Conservation (phyloP, 2,888 invertebrate species). For the Harmothoe impar region DNA sequence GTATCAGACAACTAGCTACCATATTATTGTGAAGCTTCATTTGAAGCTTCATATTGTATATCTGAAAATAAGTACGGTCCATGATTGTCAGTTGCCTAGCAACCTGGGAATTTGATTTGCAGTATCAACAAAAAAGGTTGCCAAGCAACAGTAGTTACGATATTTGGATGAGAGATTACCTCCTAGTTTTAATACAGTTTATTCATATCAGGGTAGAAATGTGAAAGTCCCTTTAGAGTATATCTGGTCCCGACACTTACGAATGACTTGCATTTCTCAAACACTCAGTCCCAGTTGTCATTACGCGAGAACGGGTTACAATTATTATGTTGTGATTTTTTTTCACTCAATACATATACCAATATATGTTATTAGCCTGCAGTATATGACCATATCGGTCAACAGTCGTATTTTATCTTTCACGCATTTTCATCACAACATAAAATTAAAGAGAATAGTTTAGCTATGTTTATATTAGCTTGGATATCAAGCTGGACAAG, state of each 20-base stretch:
- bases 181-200: background rate
- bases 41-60: background rate
- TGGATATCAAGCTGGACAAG: too few relatives aligned
- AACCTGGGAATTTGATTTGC: background rate
- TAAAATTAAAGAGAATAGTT: too few relatives aligned
- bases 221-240: background rate
- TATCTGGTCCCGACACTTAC: background rate
- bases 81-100: conserved; percentile 24
- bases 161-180: background rate
- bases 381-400: background rate
- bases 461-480: too few relatives aligned
- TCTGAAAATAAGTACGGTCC: background rate
- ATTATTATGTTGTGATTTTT: too few relatives aligned
- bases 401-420: too few relatives aligned
- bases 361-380: too few relatives aligned
- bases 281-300: conserved; percentile 18
- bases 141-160: background rate
- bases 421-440: too few relatives aligned
- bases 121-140: conserved; percentile 1
- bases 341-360: too few relatives aligned
- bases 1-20: background rate
- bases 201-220: background rate
- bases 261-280: background rate
- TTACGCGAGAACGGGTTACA: background rate
- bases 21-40: too few relatives aligned